A percentile compares a stretch with the other conserved stretches of the same genome.
phyloP scores from a whole-genome alignment of 2,113 vertebrate species.

The Spermophilus dauricus region DNA sequence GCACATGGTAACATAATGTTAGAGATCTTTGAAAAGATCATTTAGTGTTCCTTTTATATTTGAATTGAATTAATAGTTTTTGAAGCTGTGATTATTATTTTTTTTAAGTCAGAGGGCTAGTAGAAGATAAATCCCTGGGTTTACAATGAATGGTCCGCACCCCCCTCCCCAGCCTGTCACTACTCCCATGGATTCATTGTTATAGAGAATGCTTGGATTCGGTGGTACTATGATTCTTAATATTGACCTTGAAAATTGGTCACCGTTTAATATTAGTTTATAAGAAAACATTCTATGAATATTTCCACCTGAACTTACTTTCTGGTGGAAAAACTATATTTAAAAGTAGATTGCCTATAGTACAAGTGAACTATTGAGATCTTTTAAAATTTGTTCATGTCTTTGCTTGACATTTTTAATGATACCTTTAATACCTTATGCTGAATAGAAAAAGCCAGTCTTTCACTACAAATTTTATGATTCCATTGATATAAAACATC shows the following conservation, averaged over 20 bases:
- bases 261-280: constrained; percentile 22
- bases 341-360: neutral
- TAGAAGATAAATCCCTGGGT: neutral
- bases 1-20: neutral
- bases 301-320: neutral
- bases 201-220: neutral
- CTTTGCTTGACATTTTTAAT: constrained; percentile 27
- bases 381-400: neutral
- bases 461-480: neutral
- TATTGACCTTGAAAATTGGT: neutral
- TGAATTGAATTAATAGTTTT: neutral
- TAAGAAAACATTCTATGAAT: constrained; percentile 5
- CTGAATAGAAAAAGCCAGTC: neutral
- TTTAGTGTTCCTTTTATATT: constrained; percentile 12
- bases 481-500: neutral
- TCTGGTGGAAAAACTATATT: neutral
- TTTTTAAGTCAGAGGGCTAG: neutral
- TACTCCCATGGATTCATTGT: neutral
- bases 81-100: constrained; percentile 11
- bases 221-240: neutral
- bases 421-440: neutral
- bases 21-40: constrained; percentile 39
- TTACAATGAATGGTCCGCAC: neutral
- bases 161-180: too few relatives aligned
- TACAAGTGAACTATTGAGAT: neutral